Base-by-base conservation (phyloP, 2,113 vertebrate genomes). In the Barbus barbus region DNA sequence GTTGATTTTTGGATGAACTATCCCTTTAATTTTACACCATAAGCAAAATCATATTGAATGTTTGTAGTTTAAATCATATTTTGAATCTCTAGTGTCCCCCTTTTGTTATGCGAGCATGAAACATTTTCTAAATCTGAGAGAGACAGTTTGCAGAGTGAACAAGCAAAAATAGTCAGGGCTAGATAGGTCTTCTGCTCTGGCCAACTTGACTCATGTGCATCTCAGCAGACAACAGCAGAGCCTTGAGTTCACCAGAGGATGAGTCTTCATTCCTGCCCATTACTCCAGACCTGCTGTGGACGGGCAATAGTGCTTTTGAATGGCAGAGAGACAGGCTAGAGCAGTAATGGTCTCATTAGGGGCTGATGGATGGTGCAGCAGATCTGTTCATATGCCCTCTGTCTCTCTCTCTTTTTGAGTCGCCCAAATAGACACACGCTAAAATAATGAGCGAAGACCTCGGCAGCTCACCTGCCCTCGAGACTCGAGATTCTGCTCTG, bases 341-440 rank as follows among this genome's bases (percentile, higher is more conserved):
- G 14, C 67, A 41, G 26, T 65, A 78, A 85, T 73, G 82, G 84
- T 78, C 89, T 93, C 88, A 89, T 91, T 93, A 90, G 48, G 6
- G 11, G 84, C 16, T 87, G 65, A 83, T 83, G 80, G 78, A 91
- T 87, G 81, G 65, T 51, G 26, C 18, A 74, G 75, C 63, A 83
- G 51, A 74, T 20, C 51, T 67, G 20, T 79, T 81, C 56, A 75
- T 12, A 74, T 20, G 38, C 51, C 82, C 41, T 65, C 71, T 48
- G 31, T 72, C 82, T 63, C 71, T 84, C 81, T 83, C 41, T 72
- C n/a, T 87, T 83, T 89, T 84, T 38, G 13, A 73, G 83, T 16
- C 65, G 48, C 63, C 26, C 53, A 67, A 60, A 73, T 48, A 60
- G 56, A 79, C 41, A 81, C 51, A 26, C 13, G n/a, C 36, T 78